Conservation (phyloP, 2,797 vertebrate species). For the Labroides dimidiatus region DNA sequence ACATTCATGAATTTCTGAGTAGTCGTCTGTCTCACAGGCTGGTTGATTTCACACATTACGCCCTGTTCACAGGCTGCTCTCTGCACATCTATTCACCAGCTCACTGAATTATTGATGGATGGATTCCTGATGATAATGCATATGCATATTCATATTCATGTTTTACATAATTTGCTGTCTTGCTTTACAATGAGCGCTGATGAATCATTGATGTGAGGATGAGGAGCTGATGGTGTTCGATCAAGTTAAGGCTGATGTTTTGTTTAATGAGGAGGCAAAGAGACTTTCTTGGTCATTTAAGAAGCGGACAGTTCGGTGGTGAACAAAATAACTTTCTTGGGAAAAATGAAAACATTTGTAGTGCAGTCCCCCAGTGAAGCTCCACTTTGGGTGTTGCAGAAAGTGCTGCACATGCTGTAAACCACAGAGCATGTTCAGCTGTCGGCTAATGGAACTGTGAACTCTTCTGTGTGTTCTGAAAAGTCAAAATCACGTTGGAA, state of each 20-base stretch:
- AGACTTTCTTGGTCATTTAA: neutral
- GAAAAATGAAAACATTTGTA: no score
- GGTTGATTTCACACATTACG: slow-evolving; percentile 49
- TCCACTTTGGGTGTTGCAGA: no score
- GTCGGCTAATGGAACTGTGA: no score
- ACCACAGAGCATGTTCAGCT: no score
- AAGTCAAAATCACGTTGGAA: no score
- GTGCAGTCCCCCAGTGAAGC: no score
- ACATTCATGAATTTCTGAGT: slow-evolving; percentile 62
- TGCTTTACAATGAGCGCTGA: slow-evolving; percentile 45
- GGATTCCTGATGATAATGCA: slow-evolving; percentile 59
- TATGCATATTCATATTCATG: slow-evolving; percentile 41
- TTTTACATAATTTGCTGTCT: slow-evolving; percentile 74
- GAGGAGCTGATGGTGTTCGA: slow-evolving; percentile 35
- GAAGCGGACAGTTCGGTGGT: no score
- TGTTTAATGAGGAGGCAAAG: neutral
- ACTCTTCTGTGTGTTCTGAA: no score
- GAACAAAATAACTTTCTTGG: no score
- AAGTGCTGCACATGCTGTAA: no score
- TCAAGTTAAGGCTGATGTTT: slow-evolving; percentile 18
- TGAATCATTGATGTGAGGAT: slow-evolving; percentile 64
- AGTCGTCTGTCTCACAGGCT: slow-evolving; percentile 31
- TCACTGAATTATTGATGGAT: slow-evolving; percentile 77
- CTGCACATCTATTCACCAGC: slow-evolving; percentile 26
- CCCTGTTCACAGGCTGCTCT: slow-evolving; percentile 27